phyloP scores from a whole-genome alignment of 2,113 vertebrate species.

The Thinocorus orbignyianus region DNA sequence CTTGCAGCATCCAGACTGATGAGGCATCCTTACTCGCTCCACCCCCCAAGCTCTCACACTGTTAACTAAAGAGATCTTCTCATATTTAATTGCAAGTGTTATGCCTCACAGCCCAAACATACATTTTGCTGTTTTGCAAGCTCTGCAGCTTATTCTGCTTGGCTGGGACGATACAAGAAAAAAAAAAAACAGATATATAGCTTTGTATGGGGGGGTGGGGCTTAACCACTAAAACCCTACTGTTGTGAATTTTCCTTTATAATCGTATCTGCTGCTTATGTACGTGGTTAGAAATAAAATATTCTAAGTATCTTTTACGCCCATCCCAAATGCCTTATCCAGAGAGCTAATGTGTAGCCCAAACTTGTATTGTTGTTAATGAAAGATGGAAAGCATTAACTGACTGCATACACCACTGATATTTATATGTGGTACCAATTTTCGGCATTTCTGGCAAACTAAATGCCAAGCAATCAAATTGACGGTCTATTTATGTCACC shows the following conservation, averaged over 20 bases:
- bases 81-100: not conserved
- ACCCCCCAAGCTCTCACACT: rapidly evolving
- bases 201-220: not conserved
- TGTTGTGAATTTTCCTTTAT: not conserved
- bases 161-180: not conserved
- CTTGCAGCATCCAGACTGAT: not conserved
- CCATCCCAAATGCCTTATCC: not conserved
- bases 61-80: not conserved
- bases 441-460: not conserved
- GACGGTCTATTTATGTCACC: not conserved
- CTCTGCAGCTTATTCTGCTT: not conserved
- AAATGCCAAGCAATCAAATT: not conserved
- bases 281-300: not conserved
- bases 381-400: not conserved
- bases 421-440: not conserved
- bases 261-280: not conserved
- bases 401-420: not conserved
- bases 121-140: not conserved
- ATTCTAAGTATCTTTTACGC: not conserved
- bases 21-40: not conserved
- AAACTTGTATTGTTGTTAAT: not conserved
- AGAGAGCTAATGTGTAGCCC: not conserved
- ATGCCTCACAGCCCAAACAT: not conserved
- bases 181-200: not conserved
- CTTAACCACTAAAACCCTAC: not conserved